Base-by-base conservation (phyloP, 2,797 vertebrate species). In the Merluccius polli region DNA sequence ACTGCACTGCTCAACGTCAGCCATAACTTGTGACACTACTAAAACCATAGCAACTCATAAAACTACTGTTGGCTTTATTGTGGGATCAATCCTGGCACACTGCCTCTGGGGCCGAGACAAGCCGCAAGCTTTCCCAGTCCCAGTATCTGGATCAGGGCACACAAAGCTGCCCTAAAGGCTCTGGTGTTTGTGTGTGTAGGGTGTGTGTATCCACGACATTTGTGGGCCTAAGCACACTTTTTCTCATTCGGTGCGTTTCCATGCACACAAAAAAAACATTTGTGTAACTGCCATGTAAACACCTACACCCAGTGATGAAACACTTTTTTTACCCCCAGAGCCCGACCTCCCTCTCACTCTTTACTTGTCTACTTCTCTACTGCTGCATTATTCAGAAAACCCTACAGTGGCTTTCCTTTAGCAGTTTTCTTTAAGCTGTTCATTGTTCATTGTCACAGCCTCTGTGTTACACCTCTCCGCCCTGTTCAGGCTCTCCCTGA, bases 1-100 rank as follows among this genome's bases (percentile, higher is more conserved):
- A 65, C 59, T 27, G n/a, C 59, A 7, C 6, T 4, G 52, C 52
- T 59, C 52, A 59, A 59, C 24, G 8, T 65, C 59, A 65, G 52
- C 52, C 52, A 59, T 59, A 59, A 59, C 52, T 59, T 59, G 1
- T 24, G 52, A 59, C 52, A 59, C 52, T 3, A 65, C 59, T 65
- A 27, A 65, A 27, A 59, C n/a, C 59, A 65, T n/a, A 65, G 59
- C 59, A 65, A 65, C 59, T 65, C 59, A 65, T 65, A 27, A 65
- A 65, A 65, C 24, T 10, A 65, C 24, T 3, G 59, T 65, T 65
- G 59, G 59, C 11, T 65, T 65, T 27, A 65, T 12, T 3, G 33
- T 8, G 33, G 59, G 59, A 65, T 65, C 24, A 65, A 65, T 65
- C 59, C 59, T 11, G 59, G 59, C 59, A 10, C 59, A 12, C 59